phyloP scores from a whole-genome alignment of 2,113 vertebrate genomes.

The Lathamus discolor region DNA sequence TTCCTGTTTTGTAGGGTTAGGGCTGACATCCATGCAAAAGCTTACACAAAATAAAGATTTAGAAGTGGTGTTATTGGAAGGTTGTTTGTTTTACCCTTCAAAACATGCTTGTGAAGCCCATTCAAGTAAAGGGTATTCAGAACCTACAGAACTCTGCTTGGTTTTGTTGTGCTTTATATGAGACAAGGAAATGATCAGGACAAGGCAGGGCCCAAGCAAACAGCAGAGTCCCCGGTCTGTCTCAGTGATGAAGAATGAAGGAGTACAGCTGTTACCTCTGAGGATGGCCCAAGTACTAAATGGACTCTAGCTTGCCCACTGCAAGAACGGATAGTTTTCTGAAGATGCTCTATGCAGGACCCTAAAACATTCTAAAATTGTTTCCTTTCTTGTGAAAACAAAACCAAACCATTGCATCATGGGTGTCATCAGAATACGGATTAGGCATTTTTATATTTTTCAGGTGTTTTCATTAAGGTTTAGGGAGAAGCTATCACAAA shows the following conservation, averaged over 20 bases:
- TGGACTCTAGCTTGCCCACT: background rate
- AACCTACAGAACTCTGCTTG: background rate
- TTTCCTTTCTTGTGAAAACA: background rate
- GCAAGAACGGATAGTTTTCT: background rate
- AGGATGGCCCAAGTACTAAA: background rate
- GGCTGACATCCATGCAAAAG: background rate
- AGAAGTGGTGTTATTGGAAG: background rate
- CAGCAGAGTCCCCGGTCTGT: background rate
- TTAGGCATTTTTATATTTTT: background rate
- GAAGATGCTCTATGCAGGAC: background rate
- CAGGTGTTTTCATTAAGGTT: background rate
- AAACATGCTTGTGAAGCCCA: background rate
- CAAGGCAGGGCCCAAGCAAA: background rate
- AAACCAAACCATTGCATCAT: background rate
- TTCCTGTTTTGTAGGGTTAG: constrained; percentile 15
- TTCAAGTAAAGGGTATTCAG: background rate
- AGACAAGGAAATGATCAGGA: background rate
- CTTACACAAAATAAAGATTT: constrained; percentile 11
- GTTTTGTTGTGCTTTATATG: background rate
- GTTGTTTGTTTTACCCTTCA: background rate
- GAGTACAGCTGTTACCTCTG: background rate
- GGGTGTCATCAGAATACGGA: background rate
- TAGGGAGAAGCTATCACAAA: background rate
- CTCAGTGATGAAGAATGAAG: background rate
- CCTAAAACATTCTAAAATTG: background rate